Evolutionary conservation across 2,113 vertebrate species (phyloP).

Genomic region (Hucho hucho): DNA sequence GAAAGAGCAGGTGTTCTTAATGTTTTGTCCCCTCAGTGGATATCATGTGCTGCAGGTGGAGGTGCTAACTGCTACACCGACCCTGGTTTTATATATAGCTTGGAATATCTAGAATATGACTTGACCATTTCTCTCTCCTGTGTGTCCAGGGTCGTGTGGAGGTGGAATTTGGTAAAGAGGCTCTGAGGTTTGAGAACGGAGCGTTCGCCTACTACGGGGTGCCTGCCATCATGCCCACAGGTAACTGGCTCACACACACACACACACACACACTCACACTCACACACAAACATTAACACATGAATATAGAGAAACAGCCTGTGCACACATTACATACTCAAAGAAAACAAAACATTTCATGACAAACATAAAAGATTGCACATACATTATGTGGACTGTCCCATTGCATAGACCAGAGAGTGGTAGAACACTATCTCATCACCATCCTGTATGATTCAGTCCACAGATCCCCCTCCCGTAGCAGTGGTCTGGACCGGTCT

Average conservation of each 20-base stretch:
- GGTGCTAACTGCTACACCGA: too few species aligned
- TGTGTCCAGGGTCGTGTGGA: slow-evolving; percentile 87
- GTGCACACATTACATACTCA: slow-evolving; percentile 4
- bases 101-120: too few species aligned
- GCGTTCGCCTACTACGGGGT: slow-evolving; percentile 94
- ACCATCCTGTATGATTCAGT: slow-evolving; percentile 66
- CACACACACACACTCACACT: slow-evolving; percentile 4
- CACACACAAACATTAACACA: slow-evolving; percentile 15
- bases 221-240: slow-evolving; percentile 88
- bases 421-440: slow-evolving; percentile 6
- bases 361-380: background rate
- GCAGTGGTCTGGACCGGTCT: slow-evolving; percentile 84
- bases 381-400: background rate
- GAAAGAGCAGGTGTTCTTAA: too few species aligned
- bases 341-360: background rate
- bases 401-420: background rate
- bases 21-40: too few species aligned
- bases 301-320: background rate
- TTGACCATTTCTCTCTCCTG: background rate
- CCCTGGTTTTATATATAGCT: too few species aligned
- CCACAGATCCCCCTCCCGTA: slow-evolving; percentile 88
- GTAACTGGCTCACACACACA: slow-evolving; percentile 41
- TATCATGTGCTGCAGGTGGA: too few species aligned
- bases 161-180: slow-evolving; percentile 94
- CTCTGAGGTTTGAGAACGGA: slow-evolving; percentile 91